These are phyloP conservation scores for Prinia subflava DNA, from an alignment of 2,113 vertebrate genomes.

Conservation along the genomic window DNA sequence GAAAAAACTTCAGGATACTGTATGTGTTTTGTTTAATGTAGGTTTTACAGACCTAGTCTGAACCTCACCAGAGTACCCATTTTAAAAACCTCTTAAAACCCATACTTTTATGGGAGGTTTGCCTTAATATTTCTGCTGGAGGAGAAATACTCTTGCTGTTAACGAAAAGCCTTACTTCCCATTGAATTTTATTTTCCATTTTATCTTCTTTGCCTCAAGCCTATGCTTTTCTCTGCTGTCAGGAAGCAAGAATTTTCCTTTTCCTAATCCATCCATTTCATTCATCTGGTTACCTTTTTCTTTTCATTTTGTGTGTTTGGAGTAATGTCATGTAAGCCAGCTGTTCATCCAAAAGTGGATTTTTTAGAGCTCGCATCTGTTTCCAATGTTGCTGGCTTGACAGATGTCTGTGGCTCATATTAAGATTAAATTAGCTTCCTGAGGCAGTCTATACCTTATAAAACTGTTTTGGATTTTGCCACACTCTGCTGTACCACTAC, in stretches of 20 bases:
- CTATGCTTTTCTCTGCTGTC: neutral
- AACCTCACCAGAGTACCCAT: neutral
- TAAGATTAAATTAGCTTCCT: conserved; percentile 48
- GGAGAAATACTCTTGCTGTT: neutral
- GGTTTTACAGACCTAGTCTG: neutral
- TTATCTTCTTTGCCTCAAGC: neutral
- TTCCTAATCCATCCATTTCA: neutral
- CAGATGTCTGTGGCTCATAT: conserved; percentile 38
- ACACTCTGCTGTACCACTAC: neutral
- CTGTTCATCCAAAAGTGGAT: neutral
- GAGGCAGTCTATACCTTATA: neutral
- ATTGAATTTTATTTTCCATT: neutral
- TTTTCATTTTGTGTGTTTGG: neutral
- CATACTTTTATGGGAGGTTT: neutral
- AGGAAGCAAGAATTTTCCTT: neutral
- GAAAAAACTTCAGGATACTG: neutral
- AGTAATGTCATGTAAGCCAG: neutral
- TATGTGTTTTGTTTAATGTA: neutral
- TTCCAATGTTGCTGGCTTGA: conserved; percentile 11
- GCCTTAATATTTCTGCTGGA: neutral
- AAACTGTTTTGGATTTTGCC: neutral
- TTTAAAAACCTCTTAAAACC: neutral
- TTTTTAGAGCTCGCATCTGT: neutral
- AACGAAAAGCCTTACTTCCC: neutral
- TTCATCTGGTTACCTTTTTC: conserved; percentile 1